These are phyloP conservation scores for Microtus oregoni DNA, from an alignment of 2,113 vertebrate genomes.

Conservation along the genomic window DNA sequence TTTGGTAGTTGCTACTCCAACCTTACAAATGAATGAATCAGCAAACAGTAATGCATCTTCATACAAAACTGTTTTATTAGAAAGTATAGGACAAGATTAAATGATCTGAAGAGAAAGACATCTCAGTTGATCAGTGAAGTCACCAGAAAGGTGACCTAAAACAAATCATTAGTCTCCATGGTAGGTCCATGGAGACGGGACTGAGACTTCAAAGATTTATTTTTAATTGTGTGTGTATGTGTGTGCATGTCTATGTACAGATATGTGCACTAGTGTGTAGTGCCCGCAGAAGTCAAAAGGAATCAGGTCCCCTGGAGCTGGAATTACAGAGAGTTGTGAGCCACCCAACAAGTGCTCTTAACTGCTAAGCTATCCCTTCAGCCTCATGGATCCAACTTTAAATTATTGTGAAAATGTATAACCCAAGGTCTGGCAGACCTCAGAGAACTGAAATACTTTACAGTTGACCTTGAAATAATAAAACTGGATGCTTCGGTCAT, in stretches of 20 bases:
- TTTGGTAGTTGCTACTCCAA: not conserved
- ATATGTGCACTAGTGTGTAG: not conserved
- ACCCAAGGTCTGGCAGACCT: not conserved
- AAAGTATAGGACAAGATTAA: not conserved
- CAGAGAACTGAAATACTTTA: slow-evolving; percentile 4
- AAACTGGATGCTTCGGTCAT: not conserved
- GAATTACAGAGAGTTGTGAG: not conserved
- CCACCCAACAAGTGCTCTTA: not conserved
- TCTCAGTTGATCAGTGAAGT: not conserved
- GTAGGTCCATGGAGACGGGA: not conserved
- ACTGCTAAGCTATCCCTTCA: too few species aligned
- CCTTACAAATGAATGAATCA: not conserved
- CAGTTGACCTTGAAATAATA: slow-evolving; percentile 29
- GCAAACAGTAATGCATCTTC: not conserved
- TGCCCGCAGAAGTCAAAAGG: not conserved
- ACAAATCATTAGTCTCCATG: not conserved
- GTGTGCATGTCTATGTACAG: not conserved
- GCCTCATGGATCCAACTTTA: not conserved
- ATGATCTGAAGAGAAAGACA: not conserved
- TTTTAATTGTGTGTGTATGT: not conserved
- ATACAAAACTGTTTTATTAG: not conserved
- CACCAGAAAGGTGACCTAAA: slow-evolving; percentile 21
- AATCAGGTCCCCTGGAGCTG: not conserved
- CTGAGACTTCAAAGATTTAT: not conserved
- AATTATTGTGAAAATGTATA: slow-evolving; percentile 28